Percentiles rank a stretch among this genome's conserved stretches.
Evolutionary conservation across 2,113 vertebrate species (phyloP).

Genomic region (Anarhynchus alexandrinus): DNA sequence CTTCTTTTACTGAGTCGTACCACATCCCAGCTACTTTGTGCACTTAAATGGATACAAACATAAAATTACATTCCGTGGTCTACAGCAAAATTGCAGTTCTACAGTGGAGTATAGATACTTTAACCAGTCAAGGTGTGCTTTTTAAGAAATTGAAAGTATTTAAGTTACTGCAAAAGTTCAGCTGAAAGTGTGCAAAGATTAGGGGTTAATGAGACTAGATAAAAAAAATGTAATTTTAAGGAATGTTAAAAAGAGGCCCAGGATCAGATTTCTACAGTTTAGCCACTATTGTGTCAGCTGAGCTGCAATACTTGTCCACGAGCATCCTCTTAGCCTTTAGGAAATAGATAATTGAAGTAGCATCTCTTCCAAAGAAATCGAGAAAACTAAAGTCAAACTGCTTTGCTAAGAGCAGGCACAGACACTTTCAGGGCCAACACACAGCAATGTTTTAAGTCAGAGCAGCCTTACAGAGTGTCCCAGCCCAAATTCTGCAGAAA

Average conservation of each 20-base stretch:
- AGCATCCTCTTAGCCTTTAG: not conserved
- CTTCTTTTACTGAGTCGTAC: not conserved
- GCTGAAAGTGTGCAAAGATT: not conserved
- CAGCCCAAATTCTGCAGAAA: not conserved
- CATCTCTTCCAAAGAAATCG: not conserved
- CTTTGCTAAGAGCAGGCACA: not conserved
- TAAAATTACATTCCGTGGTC: not conserved
- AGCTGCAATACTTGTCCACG: not conserved
- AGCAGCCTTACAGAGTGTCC: not conserved
- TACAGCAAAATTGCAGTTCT: not conserved
- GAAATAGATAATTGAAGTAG: not conserved
- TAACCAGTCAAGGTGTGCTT: not conserved
- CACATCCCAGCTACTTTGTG: not conserved
- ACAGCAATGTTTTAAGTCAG: not conserved
- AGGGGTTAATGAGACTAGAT: not conserved
- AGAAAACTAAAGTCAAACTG: not conserved
- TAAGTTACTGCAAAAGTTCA: not conserved
- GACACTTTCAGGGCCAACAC: not conserved
- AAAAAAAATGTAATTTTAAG: not conserved
- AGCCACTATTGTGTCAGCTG: not conserved
- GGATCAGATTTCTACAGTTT: not conserved
- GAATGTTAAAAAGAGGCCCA: not conserved
- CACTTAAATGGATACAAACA: no score
- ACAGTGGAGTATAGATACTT: not conserved
- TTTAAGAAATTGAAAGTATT: not conserved